Evolutionary conservation across 2,113 vertebrate species (phyloP).

Genomic region (Gnathonemus echidnorhynchus): DNA sequence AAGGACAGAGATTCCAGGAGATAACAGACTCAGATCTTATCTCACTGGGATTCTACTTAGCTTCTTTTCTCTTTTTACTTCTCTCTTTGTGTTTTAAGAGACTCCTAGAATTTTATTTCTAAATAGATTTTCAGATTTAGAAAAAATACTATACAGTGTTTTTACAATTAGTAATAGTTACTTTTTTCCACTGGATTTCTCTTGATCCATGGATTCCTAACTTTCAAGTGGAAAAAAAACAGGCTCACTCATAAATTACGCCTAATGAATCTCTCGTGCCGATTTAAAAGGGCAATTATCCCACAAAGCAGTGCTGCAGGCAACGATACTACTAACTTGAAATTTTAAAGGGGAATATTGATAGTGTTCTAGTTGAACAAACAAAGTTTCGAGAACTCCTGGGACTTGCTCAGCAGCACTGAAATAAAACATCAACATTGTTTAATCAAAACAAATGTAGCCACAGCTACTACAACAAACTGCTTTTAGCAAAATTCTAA

Average conservation of each 20-base stretch:
- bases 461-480: not conserved
- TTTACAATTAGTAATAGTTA: not conserved
- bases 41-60: not conserved
- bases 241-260: not conserved
- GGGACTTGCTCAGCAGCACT: not conserved
- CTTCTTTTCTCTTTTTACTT: not conserved
- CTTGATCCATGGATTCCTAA: not conserved
- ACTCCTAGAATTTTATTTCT: not conserved
- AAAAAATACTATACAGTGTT: not conserved
- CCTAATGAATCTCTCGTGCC: not conserved
- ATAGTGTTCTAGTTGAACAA: not conserved
- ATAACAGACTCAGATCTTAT: slow-evolving; percentile 12
- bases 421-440: not conserved
- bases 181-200: not conserved
- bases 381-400: not conserved
- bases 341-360: not conserved
- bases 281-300: not conserved
- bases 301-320: slow-evolving; percentile 1
- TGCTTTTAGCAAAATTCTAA: not conserved
- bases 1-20: slow-evolving; percentile 12
- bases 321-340: not conserved
- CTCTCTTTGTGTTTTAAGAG: not conserved
- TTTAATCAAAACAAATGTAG: not conserved
- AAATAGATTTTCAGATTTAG: not conserved
- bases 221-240: not conserved